These are phyloP conservation scores for Dysmachus trigonus DNA, from an alignment of 2,888 invertebrate species.

Conservation along the genomic window DNA sequence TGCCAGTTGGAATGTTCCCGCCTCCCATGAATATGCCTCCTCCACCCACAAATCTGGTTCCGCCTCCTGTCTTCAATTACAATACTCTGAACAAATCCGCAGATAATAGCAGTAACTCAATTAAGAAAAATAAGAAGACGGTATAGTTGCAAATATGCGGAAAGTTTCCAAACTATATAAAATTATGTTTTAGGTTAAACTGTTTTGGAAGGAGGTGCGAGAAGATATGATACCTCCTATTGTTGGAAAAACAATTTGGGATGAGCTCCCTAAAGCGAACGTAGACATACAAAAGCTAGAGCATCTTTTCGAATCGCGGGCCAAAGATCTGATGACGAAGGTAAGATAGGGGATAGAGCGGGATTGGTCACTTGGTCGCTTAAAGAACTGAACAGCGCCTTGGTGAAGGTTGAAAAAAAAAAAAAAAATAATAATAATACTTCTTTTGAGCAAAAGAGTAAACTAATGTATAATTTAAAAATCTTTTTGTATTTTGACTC, in stretches of 20 bases:
- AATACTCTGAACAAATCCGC: slow-evolving; percentile 58
- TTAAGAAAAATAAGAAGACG: slow-evolving; percentile 92
- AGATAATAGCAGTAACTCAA: slow-evolving; percentile 56
- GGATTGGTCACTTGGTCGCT: background rate
- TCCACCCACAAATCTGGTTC: slow-evolving; percentile 66
- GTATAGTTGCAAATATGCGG: slow-evolving; percentile 64
- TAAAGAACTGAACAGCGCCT: background rate
- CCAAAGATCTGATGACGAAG: slow-evolving; percentile 95
- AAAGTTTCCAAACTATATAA: background rate
- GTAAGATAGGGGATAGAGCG: slow-evolving; percentile 65
- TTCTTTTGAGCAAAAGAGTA: background rate
- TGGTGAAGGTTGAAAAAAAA: slow-evolving; percentile 23
- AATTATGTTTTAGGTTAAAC: slow-evolving; percentile 68
- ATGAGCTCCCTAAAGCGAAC: slow-evolving; percentile 82
- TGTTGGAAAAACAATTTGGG: slow-evolving; percentile 85
- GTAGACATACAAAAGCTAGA: slow-evolving; percentile 94
- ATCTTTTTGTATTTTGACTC: slow-evolving; percentile 36
- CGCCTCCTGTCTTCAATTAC: slow-evolving; percentile 66
- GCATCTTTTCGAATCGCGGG: slow-evolving; percentile 95
- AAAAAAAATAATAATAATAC: background rate
- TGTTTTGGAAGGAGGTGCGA: slow-evolving; percentile 97
- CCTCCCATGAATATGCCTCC: slow-evolving; percentile 60
- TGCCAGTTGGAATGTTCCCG: slow-evolving; percentile 56
- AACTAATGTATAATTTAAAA: slow-evolving; percentile 38
- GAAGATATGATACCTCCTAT: slow-evolving; percentile 71